Percentiles rank a stretch among this genome's conserved stretches.
Evolutionary conservation across 2,113 vertebrate species (phyloP).

Genomic region (Leptosomus discolor): DNA sequence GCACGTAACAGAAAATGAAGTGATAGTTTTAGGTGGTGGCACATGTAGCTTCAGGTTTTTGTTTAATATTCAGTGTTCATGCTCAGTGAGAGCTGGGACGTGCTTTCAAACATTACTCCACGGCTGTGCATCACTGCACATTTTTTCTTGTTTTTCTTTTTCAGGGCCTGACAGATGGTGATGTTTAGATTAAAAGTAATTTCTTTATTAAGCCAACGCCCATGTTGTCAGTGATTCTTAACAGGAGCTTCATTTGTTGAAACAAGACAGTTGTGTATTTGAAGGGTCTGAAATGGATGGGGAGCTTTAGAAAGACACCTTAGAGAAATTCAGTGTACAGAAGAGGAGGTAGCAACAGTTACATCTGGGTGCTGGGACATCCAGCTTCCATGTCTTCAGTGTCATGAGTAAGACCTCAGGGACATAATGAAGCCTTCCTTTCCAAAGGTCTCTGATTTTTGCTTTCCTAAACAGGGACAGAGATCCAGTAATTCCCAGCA

Average conservation of each 20-base stretch:
- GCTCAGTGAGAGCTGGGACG: not conserved
- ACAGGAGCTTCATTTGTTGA: not conserved
- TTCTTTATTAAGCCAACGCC: constrained; percentile 50
- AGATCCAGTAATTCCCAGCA: not conserved
- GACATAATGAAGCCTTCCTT: not conserved
- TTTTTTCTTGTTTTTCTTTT: constrained; percentile 1
- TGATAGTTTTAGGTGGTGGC: constrained; percentile 32
- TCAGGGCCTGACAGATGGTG: constrained; percentile 47
- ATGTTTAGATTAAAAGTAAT: constrained; percentile 52
- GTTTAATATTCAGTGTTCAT: constrained; percentile 36
- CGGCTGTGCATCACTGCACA: not conserved
- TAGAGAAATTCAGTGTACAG: not conserved
- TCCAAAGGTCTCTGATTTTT: not conserved
- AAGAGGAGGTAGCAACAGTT: not conserved
- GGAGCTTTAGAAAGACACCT: not conserved
- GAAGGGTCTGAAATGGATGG: not conserved
- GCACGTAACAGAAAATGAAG: constrained; percentile 24
- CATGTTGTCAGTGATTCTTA: constrained; percentile 44
- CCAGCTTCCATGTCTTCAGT: not conserved
- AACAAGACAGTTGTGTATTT: not conserved
- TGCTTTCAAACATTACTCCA: constrained; percentile 17
- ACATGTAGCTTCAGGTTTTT: constrained; percentile 61
- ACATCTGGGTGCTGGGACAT: not conserved
- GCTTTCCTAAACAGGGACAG: not conserved
- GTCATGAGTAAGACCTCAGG: not conserved